Evolutionary conservation across 2,113 vertebrate species (phyloP).

Genomic region (Sapayoa aenigma): DNA sequence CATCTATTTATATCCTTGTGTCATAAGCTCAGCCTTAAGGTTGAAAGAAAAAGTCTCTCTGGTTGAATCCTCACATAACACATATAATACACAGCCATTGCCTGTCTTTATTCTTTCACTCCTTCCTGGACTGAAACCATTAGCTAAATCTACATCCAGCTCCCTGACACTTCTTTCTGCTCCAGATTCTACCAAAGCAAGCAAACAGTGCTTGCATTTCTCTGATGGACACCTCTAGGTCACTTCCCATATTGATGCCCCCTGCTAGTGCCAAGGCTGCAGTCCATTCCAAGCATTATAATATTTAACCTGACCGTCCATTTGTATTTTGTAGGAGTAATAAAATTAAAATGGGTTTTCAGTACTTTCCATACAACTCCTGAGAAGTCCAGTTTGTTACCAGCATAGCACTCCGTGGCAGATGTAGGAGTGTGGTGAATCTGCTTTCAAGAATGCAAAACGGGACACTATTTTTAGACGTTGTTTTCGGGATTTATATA

Average conservation of each 20-base stretch:
- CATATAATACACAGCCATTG: not conserved
- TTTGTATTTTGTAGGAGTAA: not conserved
- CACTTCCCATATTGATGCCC: not conserved
- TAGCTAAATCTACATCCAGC: not conserved
- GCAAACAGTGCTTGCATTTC: not conserved
- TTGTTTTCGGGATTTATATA: not conserved
- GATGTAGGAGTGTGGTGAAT: not conserved
- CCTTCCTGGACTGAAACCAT: not conserved
- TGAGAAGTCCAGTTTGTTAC: not conserved
- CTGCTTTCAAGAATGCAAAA: conserved; percentile 3
- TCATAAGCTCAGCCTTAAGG: not conserved
- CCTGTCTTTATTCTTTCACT: not conserved
- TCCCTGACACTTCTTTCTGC: not conserved
- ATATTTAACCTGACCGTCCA: not conserved
- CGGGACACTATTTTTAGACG: not conserved
- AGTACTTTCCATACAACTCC: not conserved
- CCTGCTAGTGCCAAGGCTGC: not conserved
- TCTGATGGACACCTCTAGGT: not conserved
- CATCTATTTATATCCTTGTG: not conserved
- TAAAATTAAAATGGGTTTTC: not conserved
- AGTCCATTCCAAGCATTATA: not conserved
- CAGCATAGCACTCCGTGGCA: not conserved
- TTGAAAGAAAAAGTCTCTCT: not conserved
- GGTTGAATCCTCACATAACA: not conserved
- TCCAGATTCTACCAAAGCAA: not conserved